phyloP scores from a whole-genome alignment of 37 sponge, comb jelly and placozoan genomes.

The Hexactinellida sp. region DNA sequence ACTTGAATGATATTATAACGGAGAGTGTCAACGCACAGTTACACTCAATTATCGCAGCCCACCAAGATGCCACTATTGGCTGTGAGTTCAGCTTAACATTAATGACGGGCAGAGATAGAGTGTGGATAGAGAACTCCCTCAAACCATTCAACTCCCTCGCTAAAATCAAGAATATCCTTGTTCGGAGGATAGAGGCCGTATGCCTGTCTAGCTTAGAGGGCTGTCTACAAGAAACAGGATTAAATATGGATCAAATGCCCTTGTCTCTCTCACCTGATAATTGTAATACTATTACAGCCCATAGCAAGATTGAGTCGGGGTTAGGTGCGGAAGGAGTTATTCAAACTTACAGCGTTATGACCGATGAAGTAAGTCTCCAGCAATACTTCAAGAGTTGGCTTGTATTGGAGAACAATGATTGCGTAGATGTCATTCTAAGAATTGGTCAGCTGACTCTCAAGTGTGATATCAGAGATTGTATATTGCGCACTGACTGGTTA shows the following conservation, averaged over 20 bases:
- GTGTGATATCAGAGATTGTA: background rate
- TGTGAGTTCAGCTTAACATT: background rate
- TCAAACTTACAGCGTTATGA: background rate
- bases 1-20: background rate
- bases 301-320: background rate
- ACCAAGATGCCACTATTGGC: background rate
- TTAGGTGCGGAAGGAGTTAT: background rate
- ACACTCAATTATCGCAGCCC: background rate
- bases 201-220: background rate
- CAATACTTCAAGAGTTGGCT: background rate
- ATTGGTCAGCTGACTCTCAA: background rate
- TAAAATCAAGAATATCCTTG: background rate
- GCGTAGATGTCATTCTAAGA: background rate
- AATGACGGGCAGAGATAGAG: background rate
- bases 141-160: background rate
- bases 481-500: background rate
- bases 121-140: background rate
- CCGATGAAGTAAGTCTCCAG: background rate
- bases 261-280: background rate
- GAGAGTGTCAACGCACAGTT: background rate
- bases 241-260: background rate
- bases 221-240: background rate
- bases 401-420: background rate
- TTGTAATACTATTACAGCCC: background rate
- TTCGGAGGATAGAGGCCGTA: background rate